Base-by-base conservation (phyloP, 2,888 invertebrate species). In the Ornithoptera priamus region DNA sequence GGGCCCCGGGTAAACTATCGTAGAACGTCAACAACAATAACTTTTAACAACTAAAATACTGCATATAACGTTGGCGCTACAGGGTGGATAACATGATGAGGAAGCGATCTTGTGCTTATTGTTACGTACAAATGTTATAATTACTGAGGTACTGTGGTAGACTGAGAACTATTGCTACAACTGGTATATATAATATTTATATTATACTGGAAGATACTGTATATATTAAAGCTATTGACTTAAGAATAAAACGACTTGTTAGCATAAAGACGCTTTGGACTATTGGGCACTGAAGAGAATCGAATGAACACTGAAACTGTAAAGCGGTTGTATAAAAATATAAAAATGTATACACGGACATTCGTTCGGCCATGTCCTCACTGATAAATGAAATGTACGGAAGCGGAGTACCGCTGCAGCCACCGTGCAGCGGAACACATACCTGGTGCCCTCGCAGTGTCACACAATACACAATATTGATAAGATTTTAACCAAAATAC, bases 181-280 rank as follows among this genome's bases (percentile, higher is more conserved):
- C 79, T 83, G 70, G 83, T 85, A 80, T 79, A 78, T 76, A 77
- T 78, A 77, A 77, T 83, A 81, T 77, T 81, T 88, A 89, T 80
- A 80, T 82, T 82, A 82, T 84, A 83, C 83, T 90, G 90, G 92
- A 90, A 90, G 90, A 91, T 90, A 90, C 87, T 90, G 90, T 89
- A 87, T 80, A 87, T 85, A 89, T 92, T 92, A 92, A 92, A 92
- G 91, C 92, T 92, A 91, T 88, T 84, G 83, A 80, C 81, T 84
- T 84, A 86, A 84, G 88, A 86, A 84, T 85, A 87, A 77, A 88
- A 85, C 91, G 89, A 90, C 85, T 79, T 80, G 77, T 72, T 72
- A 75, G 74, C 75, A 74, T 73, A 75, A 74, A 76, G 70, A 73
- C 72, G 74, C 68, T 73, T 73, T 71, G 69, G 71, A 72, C 75